Conservation (phyloP, 1,140 invertebrate species). For the Paramacrobiotus metropolitanus region DNA sequence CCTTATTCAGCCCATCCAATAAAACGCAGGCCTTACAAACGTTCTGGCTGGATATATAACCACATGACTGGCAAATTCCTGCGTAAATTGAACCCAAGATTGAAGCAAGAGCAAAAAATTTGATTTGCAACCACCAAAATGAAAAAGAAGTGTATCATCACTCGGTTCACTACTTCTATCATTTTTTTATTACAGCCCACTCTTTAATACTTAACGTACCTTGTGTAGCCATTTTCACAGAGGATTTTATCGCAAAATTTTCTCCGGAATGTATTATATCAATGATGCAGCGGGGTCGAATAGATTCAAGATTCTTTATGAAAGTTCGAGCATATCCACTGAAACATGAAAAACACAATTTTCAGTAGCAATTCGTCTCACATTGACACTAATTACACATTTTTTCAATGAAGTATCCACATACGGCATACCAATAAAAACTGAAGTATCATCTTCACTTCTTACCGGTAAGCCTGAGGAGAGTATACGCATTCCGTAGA, state of each 20-base stretch:
- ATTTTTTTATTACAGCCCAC: background rate
- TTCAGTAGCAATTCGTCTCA: too few relatives aligned
- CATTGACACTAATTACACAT: too few relatives aligned
- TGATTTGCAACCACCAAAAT: background rate
- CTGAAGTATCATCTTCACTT: too few relatives aligned
- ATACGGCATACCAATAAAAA: too few relatives aligned
- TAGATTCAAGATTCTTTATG: constrained; percentile 85
- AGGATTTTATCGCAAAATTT: constrained; percentile 52
- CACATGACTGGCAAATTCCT: constrained; percentile 50
- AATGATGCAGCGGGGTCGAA: constrained; percentile 72
- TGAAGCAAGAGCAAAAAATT: background rate
- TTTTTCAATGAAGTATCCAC: too few relatives aligned
- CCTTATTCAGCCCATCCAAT: constrained; percentile 79
- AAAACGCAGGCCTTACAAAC: constrained; percentile 91
- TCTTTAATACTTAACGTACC: constrained; percentile 23
- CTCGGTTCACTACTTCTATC: background rate
- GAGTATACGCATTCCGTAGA: constrained; percentile 97
- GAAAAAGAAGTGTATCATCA: background rate
- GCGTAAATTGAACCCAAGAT: constrained; percentile 4
- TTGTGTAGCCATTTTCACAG: constrained; percentile 50
- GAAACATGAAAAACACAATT: constrained; percentile 13
- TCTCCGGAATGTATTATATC: constrained; percentile 96
- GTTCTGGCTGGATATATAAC: constrained; percentile 81
- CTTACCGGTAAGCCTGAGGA: constrained; percentile 66
- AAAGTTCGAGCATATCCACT: constrained; percentile 70